Base-by-base conservation (phyloP, 1,140 invertebrate species). In the Ctenoplectra terminalis region DNA sequence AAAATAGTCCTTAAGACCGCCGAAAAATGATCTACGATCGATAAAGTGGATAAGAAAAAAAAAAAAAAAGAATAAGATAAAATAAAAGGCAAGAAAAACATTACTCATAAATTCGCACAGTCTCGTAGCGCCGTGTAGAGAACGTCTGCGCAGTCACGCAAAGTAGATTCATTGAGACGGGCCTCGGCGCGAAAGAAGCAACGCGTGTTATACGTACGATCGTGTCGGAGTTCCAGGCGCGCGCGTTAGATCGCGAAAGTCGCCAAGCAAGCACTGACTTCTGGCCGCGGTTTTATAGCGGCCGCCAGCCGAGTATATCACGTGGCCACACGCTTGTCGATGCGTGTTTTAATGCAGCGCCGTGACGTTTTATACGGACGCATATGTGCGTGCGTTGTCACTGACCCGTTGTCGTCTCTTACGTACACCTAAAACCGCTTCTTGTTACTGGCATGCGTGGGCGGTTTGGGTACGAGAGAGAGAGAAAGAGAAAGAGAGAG, bases 191-290 rank as follows among this genome's bases (percentile, higher is more conserved):
- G 56, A 43, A 31, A 26, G 70, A 61, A 46, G 11, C 23, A 23
- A 7, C 46, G 31, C 52, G 43, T 13, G 20, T n/a, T 37, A 43
- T 50, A 58, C 29, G 26, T 29, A 34, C 50, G 52, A 66, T 31
- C 61, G 50, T 56, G 52, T 40, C 23, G 17, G 63, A 78, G 66
- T 78, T 71, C 66, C 76, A 71, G 76, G 17, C 76, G 76, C 66
- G 54, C 76, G 76, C 76, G 76, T 78, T 78, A 60, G 66, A 78
- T 78, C 77, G 77, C 77, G 54, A 79, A 79, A 79, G 77, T 79
- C 77, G 77, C 56, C 77, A 46, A 50, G 69, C 69, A 15, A 43
- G 46, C 69, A 79, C 77, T 79, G 64, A 61, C 77, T 72, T 26
- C 64, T 79, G 15, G 31, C 67, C 20, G n/a, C 26, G 40, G 46